phyloP scores from a whole-genome alignment of 2,888 invertebrate species.

The Sialis fuliginosa region DNA sequence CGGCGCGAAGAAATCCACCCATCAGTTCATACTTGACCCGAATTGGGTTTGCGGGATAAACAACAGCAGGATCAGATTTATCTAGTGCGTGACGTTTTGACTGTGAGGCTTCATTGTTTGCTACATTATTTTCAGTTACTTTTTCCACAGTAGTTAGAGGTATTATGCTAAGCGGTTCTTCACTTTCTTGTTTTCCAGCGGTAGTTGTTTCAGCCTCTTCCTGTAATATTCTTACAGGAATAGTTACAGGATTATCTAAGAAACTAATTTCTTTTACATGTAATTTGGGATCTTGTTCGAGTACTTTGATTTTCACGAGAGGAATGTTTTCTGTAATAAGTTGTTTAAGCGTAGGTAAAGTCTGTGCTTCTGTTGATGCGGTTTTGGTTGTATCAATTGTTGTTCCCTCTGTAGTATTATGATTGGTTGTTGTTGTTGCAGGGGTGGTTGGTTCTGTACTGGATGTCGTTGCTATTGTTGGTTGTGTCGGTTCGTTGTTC shows the following conservation, averaged over 20 bases:
- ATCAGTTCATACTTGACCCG: neutral
- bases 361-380: conserved; percentile 1
- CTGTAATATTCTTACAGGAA: conserved; percentile 1
- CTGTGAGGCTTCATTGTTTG: neutral
- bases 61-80: no score
- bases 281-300: conserved; percentile 1
- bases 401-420: conserved; percentile 11
- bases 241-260: no score
- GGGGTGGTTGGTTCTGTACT: conserved; percentile 16
- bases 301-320: conserved; percentile 13
- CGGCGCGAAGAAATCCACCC: neutral
- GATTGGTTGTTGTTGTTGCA: conserved; percentile 8
- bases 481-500: conserved; percentile 19
- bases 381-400: no score
- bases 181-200: neutral
- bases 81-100: neutral
- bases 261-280: neutral
- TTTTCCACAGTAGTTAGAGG: neutral
- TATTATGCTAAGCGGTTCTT: neutral
- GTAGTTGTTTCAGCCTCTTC: neutral
- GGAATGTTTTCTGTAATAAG: conserved; percentile 21
- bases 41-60: neutral
- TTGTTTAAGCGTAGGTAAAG: conserved; percentile 26
- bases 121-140: neutral
- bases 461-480: conserved; percentile 10